Conservation (phyloP, 2,113 vertebrate genomes). For the Morphnarchus princeps region DNA sequence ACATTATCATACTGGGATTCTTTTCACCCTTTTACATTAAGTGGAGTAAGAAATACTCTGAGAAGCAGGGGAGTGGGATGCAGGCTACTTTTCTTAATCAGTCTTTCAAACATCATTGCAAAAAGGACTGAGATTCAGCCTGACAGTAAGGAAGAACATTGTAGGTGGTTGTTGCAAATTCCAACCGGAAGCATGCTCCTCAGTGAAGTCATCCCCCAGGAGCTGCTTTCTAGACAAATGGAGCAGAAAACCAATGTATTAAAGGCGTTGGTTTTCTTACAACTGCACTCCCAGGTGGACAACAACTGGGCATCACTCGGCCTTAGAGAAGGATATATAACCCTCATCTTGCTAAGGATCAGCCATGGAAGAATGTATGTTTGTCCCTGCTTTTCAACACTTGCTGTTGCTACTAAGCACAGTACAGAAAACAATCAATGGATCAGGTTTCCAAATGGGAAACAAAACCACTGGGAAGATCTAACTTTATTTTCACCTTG, state of each 20-base stretch:
- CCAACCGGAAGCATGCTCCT: neutral
- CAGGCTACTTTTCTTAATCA: neutral
- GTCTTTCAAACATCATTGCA: neutral
- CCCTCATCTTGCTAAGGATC: slow-evolving; percentile 30
- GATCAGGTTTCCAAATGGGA: slow-evolving; percentile 13
- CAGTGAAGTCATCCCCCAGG: neutral
- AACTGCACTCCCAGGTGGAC: neutral
- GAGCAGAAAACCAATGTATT: neutral
- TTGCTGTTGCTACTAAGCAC: neutral
- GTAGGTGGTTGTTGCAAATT: neutral
- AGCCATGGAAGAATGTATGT: neutral
- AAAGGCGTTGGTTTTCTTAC: neutral
- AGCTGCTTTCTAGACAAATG: neutral
- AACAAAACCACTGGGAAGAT: neutral
- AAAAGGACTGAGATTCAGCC: neutral
- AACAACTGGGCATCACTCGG: neutral
- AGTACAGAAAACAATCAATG: neutral
- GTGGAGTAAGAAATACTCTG: neutral
- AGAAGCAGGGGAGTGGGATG: neutral
- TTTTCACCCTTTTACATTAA: neutral
- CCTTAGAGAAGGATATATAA: neutral
- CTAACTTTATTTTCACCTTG: neutral
- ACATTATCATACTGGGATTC: neutral
- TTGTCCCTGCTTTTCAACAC: neutral
- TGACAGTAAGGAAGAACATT: neutral